Percentiles rank a stretch among this genome's conserved stretches.
Conservation (phyloP, 1,140 invertebrate species). For the Brachionus plicatilis region DNA sequence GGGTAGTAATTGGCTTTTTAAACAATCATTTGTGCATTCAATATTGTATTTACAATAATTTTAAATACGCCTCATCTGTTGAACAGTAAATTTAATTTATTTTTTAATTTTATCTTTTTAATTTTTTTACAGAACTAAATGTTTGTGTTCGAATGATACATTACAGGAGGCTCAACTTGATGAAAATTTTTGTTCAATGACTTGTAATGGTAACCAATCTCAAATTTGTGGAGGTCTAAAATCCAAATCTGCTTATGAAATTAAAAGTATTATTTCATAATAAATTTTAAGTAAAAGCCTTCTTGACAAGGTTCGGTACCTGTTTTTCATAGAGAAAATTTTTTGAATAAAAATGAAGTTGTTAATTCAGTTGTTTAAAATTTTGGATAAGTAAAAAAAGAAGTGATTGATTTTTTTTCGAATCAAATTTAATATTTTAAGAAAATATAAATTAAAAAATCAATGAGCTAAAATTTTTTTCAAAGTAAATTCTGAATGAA, state of each 20-base stretch:
- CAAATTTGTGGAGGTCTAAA: neutral
- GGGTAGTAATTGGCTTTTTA: neutral
- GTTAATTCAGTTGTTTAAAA: too few species aligned
- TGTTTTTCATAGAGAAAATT: too few species aligned
- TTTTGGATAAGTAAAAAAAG: too few species aligned
- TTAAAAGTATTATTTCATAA: neutral
- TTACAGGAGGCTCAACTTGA: neutral
- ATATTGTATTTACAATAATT: neutral
- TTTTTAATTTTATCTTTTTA: neutral
- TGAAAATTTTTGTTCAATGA: neutral
- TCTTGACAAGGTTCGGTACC: too few species aligned
- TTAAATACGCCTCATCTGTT: neutral
- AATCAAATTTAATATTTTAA: too few species aligned
- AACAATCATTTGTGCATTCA: neutral
- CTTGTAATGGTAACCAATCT: neutral
- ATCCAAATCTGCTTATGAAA: neutral
- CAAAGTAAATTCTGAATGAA: neutral
- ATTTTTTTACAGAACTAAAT: neutral
- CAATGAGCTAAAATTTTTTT: too few species aligned
- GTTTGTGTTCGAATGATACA: neutral
- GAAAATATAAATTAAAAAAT: too few species aligned
- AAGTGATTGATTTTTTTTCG: too few species aligned
- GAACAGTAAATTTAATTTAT: neutral
- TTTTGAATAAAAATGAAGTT: too few species aligned
- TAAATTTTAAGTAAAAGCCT: neutral